Percentiles rank a stretch among this genome's conserved stretches.
phyloP scores from a whole-genome alignment of 2,113 vertebrate genomes.

The Mobula hypostoma region DNA sequence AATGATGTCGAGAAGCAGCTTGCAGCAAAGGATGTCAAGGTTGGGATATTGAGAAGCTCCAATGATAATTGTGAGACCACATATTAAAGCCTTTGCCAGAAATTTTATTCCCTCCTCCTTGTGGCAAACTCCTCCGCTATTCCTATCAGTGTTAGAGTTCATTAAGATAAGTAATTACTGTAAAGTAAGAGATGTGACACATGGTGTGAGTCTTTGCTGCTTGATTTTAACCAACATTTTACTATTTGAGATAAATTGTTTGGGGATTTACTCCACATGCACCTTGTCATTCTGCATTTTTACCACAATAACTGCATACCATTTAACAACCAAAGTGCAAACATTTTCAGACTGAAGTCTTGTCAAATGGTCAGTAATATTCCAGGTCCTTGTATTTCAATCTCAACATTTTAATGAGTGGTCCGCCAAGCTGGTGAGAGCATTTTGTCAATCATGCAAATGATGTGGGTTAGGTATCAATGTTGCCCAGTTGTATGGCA shows the following conservation, averaged over 20 bases:
- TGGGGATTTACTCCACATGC: background rate
- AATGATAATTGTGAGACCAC: background rate
- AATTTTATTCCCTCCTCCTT: background rate
- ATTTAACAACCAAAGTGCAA: background rate
- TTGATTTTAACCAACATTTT: background rate
- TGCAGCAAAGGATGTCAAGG: background rate
- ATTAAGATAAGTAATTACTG: background rate
- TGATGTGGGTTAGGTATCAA: no score
- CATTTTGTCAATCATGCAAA: no score
- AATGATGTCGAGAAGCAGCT: background rate
- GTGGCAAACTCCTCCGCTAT: background rate
- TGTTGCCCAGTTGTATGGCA: no score
- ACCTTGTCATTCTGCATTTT: background rate
- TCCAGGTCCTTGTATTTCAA: background rate
- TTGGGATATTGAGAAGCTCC: background rate
- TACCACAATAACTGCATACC: background rate
- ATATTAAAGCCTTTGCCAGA: background rate
- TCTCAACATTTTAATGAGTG: background rate
- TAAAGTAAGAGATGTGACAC: no score
- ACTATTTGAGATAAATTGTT: background rate
- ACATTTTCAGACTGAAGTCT: background rate
- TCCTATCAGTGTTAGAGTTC: background rate
- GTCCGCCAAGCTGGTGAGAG: no score
- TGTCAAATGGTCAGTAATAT: background rate
- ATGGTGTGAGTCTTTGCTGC: background rate